phyloP scores from a whole-genome alignment of 2,113 vertebrate species.

The Carassius auratus region DNA sequence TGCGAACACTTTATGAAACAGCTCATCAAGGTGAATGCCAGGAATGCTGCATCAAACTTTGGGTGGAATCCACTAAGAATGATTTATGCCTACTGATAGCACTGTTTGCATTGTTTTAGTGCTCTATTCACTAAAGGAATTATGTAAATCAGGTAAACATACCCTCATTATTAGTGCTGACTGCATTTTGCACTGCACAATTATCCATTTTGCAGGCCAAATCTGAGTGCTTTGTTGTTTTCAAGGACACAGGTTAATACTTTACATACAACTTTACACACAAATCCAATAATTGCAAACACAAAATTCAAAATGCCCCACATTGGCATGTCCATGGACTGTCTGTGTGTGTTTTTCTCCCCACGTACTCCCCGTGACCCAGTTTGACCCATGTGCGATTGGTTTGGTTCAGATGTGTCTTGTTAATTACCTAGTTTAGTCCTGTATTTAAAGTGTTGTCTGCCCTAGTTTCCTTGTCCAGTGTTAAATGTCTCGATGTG shows the following conservation, averaged over 20 bases:
- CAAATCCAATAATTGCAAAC: too few relatives aligned
- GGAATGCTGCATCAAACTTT: background rate
- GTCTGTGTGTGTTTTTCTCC: too few relatives aligned
- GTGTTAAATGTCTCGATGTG: too few relatives aligned
- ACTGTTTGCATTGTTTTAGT: background rate
- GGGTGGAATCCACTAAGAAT: background rate
- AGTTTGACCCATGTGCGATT: too few relatives aligned
- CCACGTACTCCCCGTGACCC: too few relatives aligned
- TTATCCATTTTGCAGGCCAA: slow-evolving; percentile 34
- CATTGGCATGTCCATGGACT: too few relatives aligned
- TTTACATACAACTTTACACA: too few relatives aligned
- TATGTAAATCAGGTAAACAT: background rate
- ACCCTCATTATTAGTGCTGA: slow-evolving; percentile 2
- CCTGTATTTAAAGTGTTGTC: too few relatives aligned
- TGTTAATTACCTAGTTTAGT: too few relatives aligned
- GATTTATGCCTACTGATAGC: background rate
- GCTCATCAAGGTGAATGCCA: slow-evolving; percentile 9
- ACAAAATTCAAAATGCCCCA: too few relatives aligned
- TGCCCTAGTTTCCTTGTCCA: too few relatives aligned
- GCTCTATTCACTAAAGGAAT: background rate
- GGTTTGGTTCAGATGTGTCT: too few relatives aligned
- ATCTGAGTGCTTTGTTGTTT: background rate
- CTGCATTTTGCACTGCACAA: slow-evolving; percentile 2
- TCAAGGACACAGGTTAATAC: background rate
- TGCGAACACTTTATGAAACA: background rate